phyloP scores from a whole-genome alignment of 2,888 invertebrate genomes.

The Synanthedon formicaeformis region DNA sequence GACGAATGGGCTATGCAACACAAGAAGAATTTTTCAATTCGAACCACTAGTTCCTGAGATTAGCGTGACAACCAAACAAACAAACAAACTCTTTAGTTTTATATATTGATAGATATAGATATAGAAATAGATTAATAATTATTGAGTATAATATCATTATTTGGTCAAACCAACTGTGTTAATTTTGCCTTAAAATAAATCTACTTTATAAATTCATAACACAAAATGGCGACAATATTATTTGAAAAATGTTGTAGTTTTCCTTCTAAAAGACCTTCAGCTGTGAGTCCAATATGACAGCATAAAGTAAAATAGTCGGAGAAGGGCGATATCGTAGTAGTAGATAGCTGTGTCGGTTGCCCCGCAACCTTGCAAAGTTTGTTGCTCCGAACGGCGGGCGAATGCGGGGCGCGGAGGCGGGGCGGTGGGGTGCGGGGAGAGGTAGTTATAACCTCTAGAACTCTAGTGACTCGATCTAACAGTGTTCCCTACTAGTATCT shows the following conservation, averaged over 20 bases:
- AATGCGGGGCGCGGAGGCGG: conserved; percentile 5
- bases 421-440: conserved; percentile 7
- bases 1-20: too few relatives aligned
- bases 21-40: too few relatives aligned
- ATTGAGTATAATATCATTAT: too few relatives aligned
- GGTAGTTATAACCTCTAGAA: conserved; percentile 20
- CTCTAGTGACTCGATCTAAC: conserved; percentile 49
- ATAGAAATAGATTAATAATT: too few relatives aligned
- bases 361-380: conserved; percentile 68
- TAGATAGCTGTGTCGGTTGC: conserved; percentile 52
- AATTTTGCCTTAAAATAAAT: too few relatives aligned
- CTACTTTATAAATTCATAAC: background rate
- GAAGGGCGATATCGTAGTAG: conserved; percentile 66
- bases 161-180: too few relatives aligned
- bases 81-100: too few relatives aligned
- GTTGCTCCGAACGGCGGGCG: conserved; percentile 44
- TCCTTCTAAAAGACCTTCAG: conserved; percentile 37
- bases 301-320: conserved; percentile 49
- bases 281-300: conserved; percentile 47
- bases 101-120: too few relatives aligned
- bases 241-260: conserved; percentile 5
- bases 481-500: conserved; percentile 1
- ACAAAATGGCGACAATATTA: background rate
- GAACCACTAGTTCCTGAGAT: too few relatives aligned
- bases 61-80: too few relatives aligned